Evolutionary conservation across 2,113 vertebrate species (phyloP).

Genomic region (cattle (Bos taurus)): ARS-UCD2.0 NC_037354.1:17217001-17217500

Average conservation of each 20-base stretch:
- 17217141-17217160: neutral
- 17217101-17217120: neutral
- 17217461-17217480: neutral
- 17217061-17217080: neutral
- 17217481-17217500: neutral
- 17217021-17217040: neutral
- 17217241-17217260: neutral
- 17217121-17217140: neutral
- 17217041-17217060: neutral
- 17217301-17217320: neutral
- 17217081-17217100: neutral
- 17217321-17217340: neutral
- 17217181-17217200: neutral
- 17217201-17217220: neutral
- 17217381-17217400: neutral
- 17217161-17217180: neutral
- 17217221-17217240: neutral
- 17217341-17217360: slow-evolving; percentile 9
- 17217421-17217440: neutral
- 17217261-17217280: neutral
- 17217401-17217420: neutral
- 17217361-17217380: neutral
- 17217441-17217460: neutral
- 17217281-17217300: slow-evolving; percentile 28
- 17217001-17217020: neutral